A percentile compares a stretch with the other conserved stretches of the same genome.
Evolutionary conservation across 1,140 invertebrate species (phyloP).

Genomic region (Bilobella aurantiaca): DNA sequence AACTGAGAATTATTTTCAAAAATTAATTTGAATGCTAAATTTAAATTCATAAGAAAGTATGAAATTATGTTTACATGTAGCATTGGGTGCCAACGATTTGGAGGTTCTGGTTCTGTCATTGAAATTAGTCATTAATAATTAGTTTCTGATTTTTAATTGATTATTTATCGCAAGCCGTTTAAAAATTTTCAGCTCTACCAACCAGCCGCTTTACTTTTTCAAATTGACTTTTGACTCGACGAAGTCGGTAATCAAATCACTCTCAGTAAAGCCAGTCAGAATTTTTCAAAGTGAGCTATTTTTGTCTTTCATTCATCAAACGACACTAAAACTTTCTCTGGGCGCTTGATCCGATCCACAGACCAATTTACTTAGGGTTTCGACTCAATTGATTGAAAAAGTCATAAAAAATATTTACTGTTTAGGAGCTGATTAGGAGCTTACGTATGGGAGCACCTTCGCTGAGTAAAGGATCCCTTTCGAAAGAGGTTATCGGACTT

Average conservation of each 20-base stretch:
- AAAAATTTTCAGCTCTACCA: too few species aligned
- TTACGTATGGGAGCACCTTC: slow-evolving; percentile 63
- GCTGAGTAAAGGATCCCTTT: slow-evolving; percentile 56
- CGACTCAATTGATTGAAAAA: background rate
- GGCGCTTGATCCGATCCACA: background rate
- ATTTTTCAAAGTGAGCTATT: too few species aligned
- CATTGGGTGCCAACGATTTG: slow-evolving; percentile 71
- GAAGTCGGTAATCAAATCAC: too few species aligned
- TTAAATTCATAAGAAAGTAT: background rate
- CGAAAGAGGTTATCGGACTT: background rate
- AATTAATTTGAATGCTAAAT: background rate
- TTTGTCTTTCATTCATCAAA: too few species aligned
- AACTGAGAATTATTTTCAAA: too few species aligned
- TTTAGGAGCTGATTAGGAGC: background rate
- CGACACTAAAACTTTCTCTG: background rate
- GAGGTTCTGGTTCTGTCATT: slow-evolving; percentile 77
- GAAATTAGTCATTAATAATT: too few species aligned
- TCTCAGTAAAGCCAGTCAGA: too few species aligned
- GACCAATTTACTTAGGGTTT: background rate
- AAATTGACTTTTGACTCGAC: too few species aligned
- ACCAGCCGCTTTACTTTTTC: too few species aligned
- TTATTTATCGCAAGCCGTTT: too few species aligned
- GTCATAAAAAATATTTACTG: background rate
- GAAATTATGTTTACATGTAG: slow-evolving; percentile 51
- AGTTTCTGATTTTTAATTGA: too few species aligned